Evolutionary conservation across 1,140 invertebrate species (phyloP), one percentile per base, ranked within the genome.

Genomic region (Diploscapter pachys): DNA sequence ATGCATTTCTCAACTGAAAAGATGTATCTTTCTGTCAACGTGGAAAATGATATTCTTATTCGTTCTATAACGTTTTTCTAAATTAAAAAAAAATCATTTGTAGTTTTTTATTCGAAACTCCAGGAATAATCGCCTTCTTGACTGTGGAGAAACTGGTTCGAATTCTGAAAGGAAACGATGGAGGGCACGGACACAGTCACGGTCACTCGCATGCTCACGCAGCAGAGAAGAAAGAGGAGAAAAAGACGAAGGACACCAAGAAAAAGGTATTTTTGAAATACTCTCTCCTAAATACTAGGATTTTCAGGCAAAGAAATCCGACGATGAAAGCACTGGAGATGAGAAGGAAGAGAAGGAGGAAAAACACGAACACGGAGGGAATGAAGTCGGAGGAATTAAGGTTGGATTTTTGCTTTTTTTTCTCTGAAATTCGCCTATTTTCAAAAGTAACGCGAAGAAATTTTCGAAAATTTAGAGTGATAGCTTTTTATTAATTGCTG

Each of bases 141-240:
- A 89, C 93, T 49, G 92, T 97, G 2, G 95, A 98, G 86, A 99
- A 99, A 87, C 89, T 91, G 81, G 93, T 99, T 0, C 87, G 95
- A 55, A 89, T 95, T 70, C 89, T 96, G 6, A 95, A 94, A 89
- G 92, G 91, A 53, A 92, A 91, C 51, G 91, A 73, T 4, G 51
- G 70, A 8, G 72, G 77, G 8, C 90, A 92, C 86, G 88, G 89
- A n/a, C 90, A 91, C 83, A 87, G 87, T 68, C 91, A 92, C 83
- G 75, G 78, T 48, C 80, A 86, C 83, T 3, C 86, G 85, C 78
- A 83, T 76, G 56, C 81, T 78, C 80, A 86, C 76, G 68, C 49
- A 6, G 64, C 8, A 5, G n/a, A 78, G 11, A 66, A 83, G 59
- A 66, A 81, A 62, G 73, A 81, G 48, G 73, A 81, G 73, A 72